Base-by-base conservation (phyloP, 2,797 vertebrate species). In the Rhincodon typus region DNA sequence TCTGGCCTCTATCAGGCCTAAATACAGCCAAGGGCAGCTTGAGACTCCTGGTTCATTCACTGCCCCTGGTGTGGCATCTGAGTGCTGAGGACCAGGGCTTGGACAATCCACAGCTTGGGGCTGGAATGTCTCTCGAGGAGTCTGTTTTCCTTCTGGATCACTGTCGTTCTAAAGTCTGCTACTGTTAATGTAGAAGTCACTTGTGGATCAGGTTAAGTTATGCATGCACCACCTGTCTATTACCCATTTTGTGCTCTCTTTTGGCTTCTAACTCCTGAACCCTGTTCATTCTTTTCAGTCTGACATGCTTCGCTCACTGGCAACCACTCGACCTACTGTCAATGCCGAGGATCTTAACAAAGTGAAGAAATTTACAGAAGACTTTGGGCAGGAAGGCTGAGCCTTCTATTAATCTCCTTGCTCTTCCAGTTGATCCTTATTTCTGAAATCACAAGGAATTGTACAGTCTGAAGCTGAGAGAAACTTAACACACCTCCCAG, bases 381-480 rank as follows among this genome's bases (percentile, higher is more conserved):
- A 99, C 97, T 99, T 99, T 97, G 99, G 99, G 96, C 99, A 99
- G 97, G 99, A 99, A 96, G 99, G 99, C 96, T 99, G 98, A 98
- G 95, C 70, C 94, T 77, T 95, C 94, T 77, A 13, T 50, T 53
- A 77, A 95, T 34, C 50, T 95, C 34, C 34, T 34, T 50, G 53
- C 74, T 95, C 70, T 74, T 53, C 94, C 46, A 95, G 66, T 96
- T 77, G n/a, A 53, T 87, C 95, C 94, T 94, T 30, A 0, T 27
- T 46, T 82, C 95, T 30, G 17, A 96, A 94, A 93, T 30, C 79
- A 95, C 96, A 96, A 96, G 34, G 96, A 94, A 66, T 94, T 95
- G 53, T 74, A 53, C 95, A 96, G 95, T 95, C 95, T 15, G 38
- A 12, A 72, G 82, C 25, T 74, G 79, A 87, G 57, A 94, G 95